A percentile compares a stretch with the other conserved stretches of the same genome.
Conservation (phyloP, 2,888 invertebrate species). For the Hybos culiciformis region DNA sequence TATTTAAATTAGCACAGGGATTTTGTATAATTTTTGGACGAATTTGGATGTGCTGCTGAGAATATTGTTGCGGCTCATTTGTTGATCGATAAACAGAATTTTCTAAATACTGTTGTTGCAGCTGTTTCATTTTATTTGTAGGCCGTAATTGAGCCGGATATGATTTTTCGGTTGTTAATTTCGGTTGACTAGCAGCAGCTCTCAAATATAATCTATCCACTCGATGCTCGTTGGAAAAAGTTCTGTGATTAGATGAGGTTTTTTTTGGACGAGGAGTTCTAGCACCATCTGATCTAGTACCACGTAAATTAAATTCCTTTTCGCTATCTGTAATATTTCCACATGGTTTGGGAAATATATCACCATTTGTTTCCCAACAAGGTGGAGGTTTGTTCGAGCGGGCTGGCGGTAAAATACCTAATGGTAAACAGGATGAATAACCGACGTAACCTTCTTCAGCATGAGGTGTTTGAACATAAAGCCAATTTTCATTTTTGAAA, state of each 20-base stretch:
- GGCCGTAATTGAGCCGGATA: constrained; percentile 33
- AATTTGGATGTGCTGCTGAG: constrained; percentile 17
- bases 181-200: constrained; percentile 43
- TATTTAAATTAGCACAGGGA: constrained; percentile 13
- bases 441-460: constrained; percentile 71
- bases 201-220: constrained; percentile 57
- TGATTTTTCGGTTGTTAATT: constrained; percentile 33
- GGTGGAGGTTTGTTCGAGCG: constrained; percentile 42
- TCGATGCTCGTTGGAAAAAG: constrained; percentile 42
- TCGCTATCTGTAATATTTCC: constrained; percentile 72
- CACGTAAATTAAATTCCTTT: constrained; percentile 46
- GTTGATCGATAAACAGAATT: constrained; percentile 8
- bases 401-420: constrained; percentile 54
- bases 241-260: constrained; percentile 6
- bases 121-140: constrained; percentile 19
- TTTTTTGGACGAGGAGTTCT: constrained; percentile 37
- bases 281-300: constrained; percentile 56
- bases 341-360: constrained; percentile 66
- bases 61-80: constrained; percentile 1
- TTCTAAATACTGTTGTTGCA: constrained; percentile 10
- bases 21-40: constrained; percentile 12
- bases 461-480: constrained; percentile 75
- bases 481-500: constrained; percentile 72
- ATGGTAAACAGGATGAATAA: constrained; percentile 60
- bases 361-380: constrained; percentile 71